Evolutionary conservation across 2,888 invertebrate species (phyloP), one percentile per base, ranked within the genome.

Genomic region (Holacanthella duospinosa): DNA sequence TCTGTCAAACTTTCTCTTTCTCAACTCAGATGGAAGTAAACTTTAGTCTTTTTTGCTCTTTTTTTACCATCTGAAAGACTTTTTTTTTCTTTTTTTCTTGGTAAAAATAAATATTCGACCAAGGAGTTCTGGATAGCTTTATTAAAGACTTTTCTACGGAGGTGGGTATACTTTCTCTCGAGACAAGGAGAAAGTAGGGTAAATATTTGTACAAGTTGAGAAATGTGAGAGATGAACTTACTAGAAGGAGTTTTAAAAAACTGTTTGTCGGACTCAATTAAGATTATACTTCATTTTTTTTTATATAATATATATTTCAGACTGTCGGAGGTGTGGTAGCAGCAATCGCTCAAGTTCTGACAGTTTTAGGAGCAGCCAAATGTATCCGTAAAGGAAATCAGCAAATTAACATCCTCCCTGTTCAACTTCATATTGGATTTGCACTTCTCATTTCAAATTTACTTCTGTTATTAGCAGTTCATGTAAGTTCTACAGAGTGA

Each of bases 391-490:
- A 68, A 62, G 66, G 63, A 24, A 57, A 62, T 48, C 60, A 66
- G 25, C 62, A 66, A 29, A 61, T 61, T 55, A 60, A 65, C 2
- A 36, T 36, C 36, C 67, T 68, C 36, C 69, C 72, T 9, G 69
- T 72, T 57, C 72, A 71, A 53, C 64, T 72, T 53, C 71, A 72
- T 64, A 71, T 72, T 60, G 72, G 72, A 63, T 72, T 72, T 55
- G 71, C 72, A n/a, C 67, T 72, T 21, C 71, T 72, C 62, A 65
- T 72, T 60, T 72, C 72, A 25, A 72, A 72, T 60, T 66, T 72
- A 55, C 68, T 72, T 24, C 66, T 72, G 44, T 62, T 72, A 24
- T 66, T 72, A 9, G 72, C 72, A 48, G 72, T 72, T 54, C 72
- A 72, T 62, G 72, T 72, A 68, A 72, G 72, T 68, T n/a, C 4